A percentile compares a stretch with the other conserved stretches of the same genome.
These are phyloP conservation scores for Strigops habroptila DNA, from an alignment of 2,113 vertebrate genomes.

Conservation along the genomic window DNA sequence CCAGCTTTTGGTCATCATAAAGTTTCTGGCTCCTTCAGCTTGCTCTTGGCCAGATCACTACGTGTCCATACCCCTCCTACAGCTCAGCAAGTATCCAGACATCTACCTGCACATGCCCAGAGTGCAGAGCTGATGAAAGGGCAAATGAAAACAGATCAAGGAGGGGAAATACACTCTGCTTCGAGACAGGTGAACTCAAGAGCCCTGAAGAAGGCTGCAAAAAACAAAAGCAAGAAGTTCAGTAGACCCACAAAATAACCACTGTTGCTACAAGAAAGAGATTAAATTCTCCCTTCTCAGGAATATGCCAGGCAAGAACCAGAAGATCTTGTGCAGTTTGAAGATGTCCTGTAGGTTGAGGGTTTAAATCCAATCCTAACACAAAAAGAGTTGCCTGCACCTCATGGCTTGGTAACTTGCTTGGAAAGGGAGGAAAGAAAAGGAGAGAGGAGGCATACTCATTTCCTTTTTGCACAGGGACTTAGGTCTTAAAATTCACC, in stretches of 20 bases:
- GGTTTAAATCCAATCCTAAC: background rate
- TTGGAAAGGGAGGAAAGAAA: background rate
- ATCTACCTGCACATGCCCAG: background rate
- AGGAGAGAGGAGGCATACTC: fast-evolving
- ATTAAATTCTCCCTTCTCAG: background rate
- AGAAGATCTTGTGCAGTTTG: background rate
- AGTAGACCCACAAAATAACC: background rate
- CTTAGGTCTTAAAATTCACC: background rate
- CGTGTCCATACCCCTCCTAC: background rate
- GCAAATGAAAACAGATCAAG: background rate
- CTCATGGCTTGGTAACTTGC: background rate
- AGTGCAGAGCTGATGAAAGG: background rate
- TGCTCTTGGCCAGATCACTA: background rate
- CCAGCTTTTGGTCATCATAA: background rate
- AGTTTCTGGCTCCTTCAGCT: background rate
- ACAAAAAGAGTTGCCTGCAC: background rate
- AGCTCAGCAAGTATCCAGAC: background rate
- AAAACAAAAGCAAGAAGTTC: background rate
- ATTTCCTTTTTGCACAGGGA: background rate
- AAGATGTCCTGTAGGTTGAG: background rate
- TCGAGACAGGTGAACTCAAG: background rate
- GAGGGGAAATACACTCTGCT: background rate
- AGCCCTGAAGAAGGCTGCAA: background rate
- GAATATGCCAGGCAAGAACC: background rate
- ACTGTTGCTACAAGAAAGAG: background rate